These are phyloP conservation scores for Cephalopholis sonnerati DNA, from an alignment of 2,113 vertebrate genomes.

Conservation along the genomic window DNA sequence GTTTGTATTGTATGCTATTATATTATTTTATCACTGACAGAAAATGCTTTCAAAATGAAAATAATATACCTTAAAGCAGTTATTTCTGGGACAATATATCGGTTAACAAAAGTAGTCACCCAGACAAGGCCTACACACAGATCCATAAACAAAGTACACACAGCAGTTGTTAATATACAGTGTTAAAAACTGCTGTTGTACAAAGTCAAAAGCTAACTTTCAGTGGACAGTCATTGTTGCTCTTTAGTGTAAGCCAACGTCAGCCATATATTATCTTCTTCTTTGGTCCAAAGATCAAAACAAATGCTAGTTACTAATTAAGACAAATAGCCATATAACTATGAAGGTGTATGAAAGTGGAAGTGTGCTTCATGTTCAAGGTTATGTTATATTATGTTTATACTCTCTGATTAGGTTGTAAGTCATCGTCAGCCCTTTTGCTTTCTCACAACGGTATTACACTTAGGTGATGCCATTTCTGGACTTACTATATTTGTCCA, in stretches of 20 bases:
- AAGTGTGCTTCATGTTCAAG: background rate
- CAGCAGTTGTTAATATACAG: background rate
- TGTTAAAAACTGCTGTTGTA: no score
- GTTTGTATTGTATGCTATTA: no score
- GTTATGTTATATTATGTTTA: background rate
- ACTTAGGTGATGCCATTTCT: background rate
- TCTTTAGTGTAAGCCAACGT: background rate
- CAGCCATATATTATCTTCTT: slow-evolving; percentile 10
- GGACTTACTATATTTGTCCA: background rate
- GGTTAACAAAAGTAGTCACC: no score
- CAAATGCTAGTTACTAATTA: slow-evolving; percentile 36
- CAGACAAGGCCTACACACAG: background rate
- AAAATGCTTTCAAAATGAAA: no score
- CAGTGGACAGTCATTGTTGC: background rate
- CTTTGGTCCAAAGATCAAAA: slow-evolving; percentile 32
- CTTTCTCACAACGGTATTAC: background rate
- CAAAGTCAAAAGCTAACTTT: background rate
- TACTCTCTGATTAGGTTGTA: background rate
- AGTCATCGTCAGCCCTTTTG: background rate
- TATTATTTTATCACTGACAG: no score
- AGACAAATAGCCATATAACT: slow-evolving; percentile 1
- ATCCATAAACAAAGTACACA: background rate
- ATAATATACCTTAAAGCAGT: no score
- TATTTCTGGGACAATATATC: no score
- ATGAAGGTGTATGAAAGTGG: background rate